Base-by-base conservation (phyloP, 1,140 invertebrate genomes). In the Zaprionus camerounensis region DNA sequence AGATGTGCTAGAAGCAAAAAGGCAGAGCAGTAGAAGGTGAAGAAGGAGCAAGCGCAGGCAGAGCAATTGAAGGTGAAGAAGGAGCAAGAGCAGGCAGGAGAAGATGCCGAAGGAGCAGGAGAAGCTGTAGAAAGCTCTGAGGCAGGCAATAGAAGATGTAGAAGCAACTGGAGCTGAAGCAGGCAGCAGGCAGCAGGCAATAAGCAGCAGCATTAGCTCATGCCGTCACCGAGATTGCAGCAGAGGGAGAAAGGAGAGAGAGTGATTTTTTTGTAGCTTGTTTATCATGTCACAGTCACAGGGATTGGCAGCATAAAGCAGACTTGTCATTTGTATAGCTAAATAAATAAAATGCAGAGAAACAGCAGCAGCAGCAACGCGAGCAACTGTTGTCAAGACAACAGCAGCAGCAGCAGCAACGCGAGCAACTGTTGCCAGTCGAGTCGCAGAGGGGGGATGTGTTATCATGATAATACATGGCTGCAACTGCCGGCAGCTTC, bases 281-380 rank as follows among this genome's bases (percentile, higher is more conserved):
- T 88, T 88, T 90, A 88, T 88, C 84, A 58, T 90, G 84, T 88
- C 85, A 88, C 63, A 69, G 85, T 88, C 85, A 88, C 63, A 69
- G 85, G 85, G 87, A 88, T 88, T 88, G 85, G 85, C 84, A 88
- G 81, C 76, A 84, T 84, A 90, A 90, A 88, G 78, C 76, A 81
- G 65, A 78, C 49, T 72, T 76, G 74, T 76, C 74, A 72, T 76
- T 76, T 80, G 64, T 80, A 68, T 58, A 59, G 49, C 44, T 59
- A 73, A 79, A 62, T 75, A 74, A 78, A 77, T 76, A 80, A 71
- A 53, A 69, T 63, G 63, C 68, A 72, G 31, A 65, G 49, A 71
- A 36, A 28, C 63, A 51, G 22, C 44, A 71, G n/a, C 74, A 31
- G 31, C 24, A 64, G 41, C 36, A 26, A 26, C 24, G 24, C 24